phyloP scores from a whole-genome alignment of 2,113 vertebrate genomes.

The Formicarius rufipectus region DNA sequence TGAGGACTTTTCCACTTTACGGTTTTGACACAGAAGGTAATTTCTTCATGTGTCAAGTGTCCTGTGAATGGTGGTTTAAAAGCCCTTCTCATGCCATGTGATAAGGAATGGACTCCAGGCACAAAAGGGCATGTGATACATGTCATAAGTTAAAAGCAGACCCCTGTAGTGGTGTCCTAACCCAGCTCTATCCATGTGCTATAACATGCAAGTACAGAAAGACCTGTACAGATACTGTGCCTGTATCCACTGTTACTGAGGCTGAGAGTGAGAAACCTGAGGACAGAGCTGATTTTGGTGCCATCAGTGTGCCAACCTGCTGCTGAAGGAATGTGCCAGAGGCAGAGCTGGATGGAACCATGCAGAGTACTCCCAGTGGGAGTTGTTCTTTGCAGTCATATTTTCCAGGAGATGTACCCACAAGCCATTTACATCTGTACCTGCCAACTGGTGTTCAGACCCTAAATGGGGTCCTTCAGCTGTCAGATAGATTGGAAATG shows the following conservation, averaged over 20 bases:
- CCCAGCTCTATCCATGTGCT: neutral
- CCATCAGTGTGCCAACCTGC: neutral
- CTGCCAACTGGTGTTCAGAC: slow-evolving; percentile 4
- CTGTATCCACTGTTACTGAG: neutral
- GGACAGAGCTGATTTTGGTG: neutral
- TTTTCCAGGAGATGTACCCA: slow-evolving; percentile 33
- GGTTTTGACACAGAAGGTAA: neutral
- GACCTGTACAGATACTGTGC: neutral
- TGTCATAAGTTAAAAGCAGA: neutral
- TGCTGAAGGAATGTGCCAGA: neutral
- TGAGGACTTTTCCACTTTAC: neutral
- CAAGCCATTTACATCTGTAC: neutral
- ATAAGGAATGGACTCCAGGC: neutral
- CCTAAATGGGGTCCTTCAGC: neutral
- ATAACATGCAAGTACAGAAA: neutral
- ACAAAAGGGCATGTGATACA: neutral
- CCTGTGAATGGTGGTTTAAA: neutral
- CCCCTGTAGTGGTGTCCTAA: neutral
- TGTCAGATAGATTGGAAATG: neutral
- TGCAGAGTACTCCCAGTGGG: neutral
- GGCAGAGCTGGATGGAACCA: neutral
- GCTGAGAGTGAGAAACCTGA: neutral
- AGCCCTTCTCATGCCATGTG: neutral
- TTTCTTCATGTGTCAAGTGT: neutral
- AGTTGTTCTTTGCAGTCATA: neutral